Base-by-base conservation (phyloP, 1,140 invertebrate species). In the Bombus vancouverensis region DNA sequence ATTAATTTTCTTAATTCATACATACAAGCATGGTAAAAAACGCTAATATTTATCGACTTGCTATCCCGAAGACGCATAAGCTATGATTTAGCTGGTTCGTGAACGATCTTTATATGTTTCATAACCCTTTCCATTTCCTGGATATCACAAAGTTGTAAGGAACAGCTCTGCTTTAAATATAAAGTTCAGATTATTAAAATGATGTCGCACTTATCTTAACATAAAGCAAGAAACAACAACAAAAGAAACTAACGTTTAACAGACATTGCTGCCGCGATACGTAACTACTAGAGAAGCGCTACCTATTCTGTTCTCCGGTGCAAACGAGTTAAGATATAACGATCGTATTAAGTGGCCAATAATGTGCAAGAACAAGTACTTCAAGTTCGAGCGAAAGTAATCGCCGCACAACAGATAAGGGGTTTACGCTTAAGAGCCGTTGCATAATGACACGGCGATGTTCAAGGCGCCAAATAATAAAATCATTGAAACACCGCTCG, bases 401-500 rank as follows among this genome's bases (percentile, higher is more conserved):
- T 44, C 44, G 28, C 18, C 44, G n/a, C 37, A 53, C 65, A 18
- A 39, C 66, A 79, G 80, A 82, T 59, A 57, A 73, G n/a, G 65
- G 44, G 65, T 80, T 82, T 65, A 34, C 18, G 22, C 73, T 70
- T 59, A 73, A 80, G 37, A 65, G 44, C 53, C 42, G 37, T 44
- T 80, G 80, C 74, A 22, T 34, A 59, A 86, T 77, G 44, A 74
- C 32, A 57, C 37, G n/a, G 62, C 68, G 81, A 85, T 59, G 32
- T 81, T 75, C 53, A 47, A 62, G 79, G 82, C 76, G 82, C 70
- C 59, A 91, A 88, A 88, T 88, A 87, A 91, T 90, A 91, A 88
- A 91, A 90, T 91, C 37, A 91, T 83, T 28, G n/a, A 15, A 71
- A 87, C 47, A 77, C 34, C 57, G 25, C 28, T 32, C 25, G 47